A percentile compares a stretch with the other conserved stretches of the same genome.
These are phyloP conservation scores for Antennarius maculatus DNA, from an alignment of 2,797 vertebrate genomes.

Conservation along the genomic window DNA sequence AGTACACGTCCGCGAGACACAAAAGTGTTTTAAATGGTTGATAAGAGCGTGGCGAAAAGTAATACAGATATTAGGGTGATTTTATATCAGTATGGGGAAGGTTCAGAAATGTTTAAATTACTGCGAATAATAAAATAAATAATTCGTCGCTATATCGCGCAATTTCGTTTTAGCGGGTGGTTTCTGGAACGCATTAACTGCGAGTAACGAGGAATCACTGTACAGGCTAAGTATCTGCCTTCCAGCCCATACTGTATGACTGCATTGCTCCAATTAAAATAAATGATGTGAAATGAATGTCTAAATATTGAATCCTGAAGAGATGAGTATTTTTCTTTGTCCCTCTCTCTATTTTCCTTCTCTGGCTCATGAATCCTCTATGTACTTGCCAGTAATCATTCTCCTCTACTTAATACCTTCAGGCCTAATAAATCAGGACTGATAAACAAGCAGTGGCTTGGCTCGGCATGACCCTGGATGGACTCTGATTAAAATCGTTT, in stretches of 20 bases:
- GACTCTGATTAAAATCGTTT: conserved; percentile 83
- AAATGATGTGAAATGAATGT: conserved; percentile 1
- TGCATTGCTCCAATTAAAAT: too few species aligned
- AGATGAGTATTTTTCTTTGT: conserved; percentile 47
- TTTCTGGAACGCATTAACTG: too few species aligned
- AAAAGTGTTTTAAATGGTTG: too few species aligned
- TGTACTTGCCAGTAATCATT: conserved; percentile 63
- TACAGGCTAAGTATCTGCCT: background rate
- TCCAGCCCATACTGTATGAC: background rate
- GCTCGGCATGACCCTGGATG: conserved; percentile 67
- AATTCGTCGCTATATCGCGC: too few species aligned
- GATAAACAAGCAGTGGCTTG: conserved; percentile 65
- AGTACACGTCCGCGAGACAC: too few species aligned
- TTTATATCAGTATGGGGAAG: too few species aligned
- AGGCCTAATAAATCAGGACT: conserved; percentile 81
- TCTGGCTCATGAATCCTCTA: conserved; percentile 39
- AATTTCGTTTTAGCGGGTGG: too few species aligned
- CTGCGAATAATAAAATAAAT: too few species aligned
- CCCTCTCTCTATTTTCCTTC: conserved; percentile 7
- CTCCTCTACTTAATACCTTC: conserved; percentile 67
- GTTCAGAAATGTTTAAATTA: too few species aligned
- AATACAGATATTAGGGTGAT: too few species aligned
- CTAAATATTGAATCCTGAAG: conserved; percentile 32
- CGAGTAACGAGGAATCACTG: too few species aligned
- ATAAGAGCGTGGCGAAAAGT: too few species aligned